A percentile compares a stretch with the other conserved stretches of the same genome.
Conservation (phyloP, 2,888 invertebrate species). For the Scotopteryx bipunctaria region DNA sequence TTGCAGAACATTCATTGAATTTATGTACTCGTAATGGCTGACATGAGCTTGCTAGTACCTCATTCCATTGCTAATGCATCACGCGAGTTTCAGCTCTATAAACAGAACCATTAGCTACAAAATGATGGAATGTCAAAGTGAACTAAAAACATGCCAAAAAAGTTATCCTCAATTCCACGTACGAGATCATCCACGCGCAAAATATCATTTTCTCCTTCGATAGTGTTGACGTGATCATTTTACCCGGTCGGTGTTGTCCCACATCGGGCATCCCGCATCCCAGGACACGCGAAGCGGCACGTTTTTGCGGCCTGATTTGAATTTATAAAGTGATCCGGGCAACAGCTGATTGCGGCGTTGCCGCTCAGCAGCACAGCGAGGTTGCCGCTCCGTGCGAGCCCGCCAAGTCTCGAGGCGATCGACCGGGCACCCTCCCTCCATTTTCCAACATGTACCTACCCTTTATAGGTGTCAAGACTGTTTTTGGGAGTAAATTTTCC, state of each 20-base stretch:
- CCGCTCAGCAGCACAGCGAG: constrained; percentile 31
- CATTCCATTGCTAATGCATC: too few species aligned
- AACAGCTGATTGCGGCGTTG: constrained; percentile 70
- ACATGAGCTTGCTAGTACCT: not conserved
- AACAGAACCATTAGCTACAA: too few species aligned
- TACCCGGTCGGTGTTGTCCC: constrained; percentile 37
- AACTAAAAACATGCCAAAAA: not conserved
- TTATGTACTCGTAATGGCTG: constrained; percentile 6
- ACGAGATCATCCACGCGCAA: constrained; percentile 16
- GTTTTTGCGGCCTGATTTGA: constrained; percentile 74
- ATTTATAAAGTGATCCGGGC: constrained; percentile 65
- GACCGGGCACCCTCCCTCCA: constrained; percentile 62
- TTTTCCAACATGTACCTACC: constrained; percentile 54
- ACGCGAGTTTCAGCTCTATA: too few species aligned
- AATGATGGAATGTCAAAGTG: too few species aligned
- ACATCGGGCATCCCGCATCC: constrained; percentile 44
- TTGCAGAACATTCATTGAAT: constrained; percentile 1
- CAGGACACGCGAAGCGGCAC: constrained; percentile 45
- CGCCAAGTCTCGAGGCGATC: constrained; percentile 64
- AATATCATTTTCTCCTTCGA: constrained; percentile 29
- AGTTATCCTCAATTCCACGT: constrained; percentile 15
- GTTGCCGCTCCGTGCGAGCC: constrained; percentile 57
- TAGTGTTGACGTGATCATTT: constrained; percentile 39
- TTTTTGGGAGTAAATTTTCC: constrained; percentile 41
- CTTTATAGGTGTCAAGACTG: constrained; percentile 40